Conservation (phyloP, 1,140 invertebrate genomes). For the Sitodiplosis mosellana region DNA sequence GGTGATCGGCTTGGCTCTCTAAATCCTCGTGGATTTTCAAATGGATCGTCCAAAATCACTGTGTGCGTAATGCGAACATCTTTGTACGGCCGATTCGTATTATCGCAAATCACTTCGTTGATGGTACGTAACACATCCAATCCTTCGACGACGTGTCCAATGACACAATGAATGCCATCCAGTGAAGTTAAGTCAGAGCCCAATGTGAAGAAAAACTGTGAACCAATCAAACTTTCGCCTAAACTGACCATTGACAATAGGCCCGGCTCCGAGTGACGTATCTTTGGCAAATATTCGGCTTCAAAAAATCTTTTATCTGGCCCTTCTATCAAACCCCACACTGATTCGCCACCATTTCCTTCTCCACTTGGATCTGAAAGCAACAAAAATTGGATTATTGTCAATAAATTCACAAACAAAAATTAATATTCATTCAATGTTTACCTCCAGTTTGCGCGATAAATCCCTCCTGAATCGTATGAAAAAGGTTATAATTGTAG, state of each 20-base stretch:
- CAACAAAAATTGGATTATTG: too few species aligned
- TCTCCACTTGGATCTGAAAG: slow-evolving; percentile 67
- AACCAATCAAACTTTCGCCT: slow-evolving; percentile 82
- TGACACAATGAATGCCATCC: slow-evolving; percentile 88
- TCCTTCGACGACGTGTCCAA: slow-evolving; percentile 91
- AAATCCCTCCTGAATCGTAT: slow-evolving; percentile 81
- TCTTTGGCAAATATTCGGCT: slow-evolving; percentile 73
- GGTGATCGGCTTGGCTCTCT: slow-evolving; percentile 68
- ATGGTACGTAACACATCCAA: slow-evolving; percentile 73
- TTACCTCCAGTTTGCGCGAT: slow-evolving; percentile 82
- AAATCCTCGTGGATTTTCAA: slow-evolving; percentile 66
- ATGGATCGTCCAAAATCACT: slow-evolving; percentile 91
- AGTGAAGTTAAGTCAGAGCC: slow-evolving; percentile 76
- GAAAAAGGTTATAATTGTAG: slow-evolving; percentile 92
- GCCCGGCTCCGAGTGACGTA: slow-evolving; percentile 75
- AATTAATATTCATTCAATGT: not conserved
- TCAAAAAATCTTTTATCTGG: slow-evolving; percentile 82
- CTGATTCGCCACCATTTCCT: slow-evolving; percentile 80
- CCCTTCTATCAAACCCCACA: slow-evolving; percentile 68
- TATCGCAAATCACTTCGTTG: slow-evolving; percentile 90
- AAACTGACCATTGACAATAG: slow-evolving; percentile 92
- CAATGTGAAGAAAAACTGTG: slow-evolving; percentile 94
- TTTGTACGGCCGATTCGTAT: slow-evolving; percentile 76
- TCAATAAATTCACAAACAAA: not conserved
- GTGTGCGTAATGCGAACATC: slow-evolving; percentile 97